Evolutionary conservation across 2,797 vertebrate species (phyloP), one percentile per base, ranked within the genome.

Genomic region (Melanotaenia nigrans): DNA sequence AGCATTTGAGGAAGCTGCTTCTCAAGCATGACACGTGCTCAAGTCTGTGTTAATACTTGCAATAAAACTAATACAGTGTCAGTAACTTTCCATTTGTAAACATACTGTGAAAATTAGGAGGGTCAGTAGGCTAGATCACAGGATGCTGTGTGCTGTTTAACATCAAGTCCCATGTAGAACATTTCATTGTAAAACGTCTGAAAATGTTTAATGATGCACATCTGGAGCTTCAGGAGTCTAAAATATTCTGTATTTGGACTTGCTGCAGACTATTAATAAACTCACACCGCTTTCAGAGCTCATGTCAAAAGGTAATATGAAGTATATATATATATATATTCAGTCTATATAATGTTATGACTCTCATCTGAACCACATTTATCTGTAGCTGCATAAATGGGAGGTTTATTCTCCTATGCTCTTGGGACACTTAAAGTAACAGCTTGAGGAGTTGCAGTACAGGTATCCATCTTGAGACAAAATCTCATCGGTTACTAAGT

Each of bases 121-220:
- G 74, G 61, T 49, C 63, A 66, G 70, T 33, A 11, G 72, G 22
- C 24, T 25, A 28, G 22, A 62, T 73, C 68, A 45, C 28, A 33
- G 53, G 20, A 64, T 24, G 47, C 55, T 80, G 51, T 66, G 54
- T 65, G 70, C 68, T 74, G 82, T 70, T 85, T 65, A 83, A 63
- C 61, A 76, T 77, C 72, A 76, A 69, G 56, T 79, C 66, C 8
- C 53, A 75, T 79, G 66, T 24, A 63, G 58, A 33, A 22, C 38
- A 73, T 77, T 71, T 71, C 55, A 61, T 69, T 87, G 67, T 64
- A 77, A 66, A 82, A 78, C 75, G 69, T 64, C 61, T 77, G 59
- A 75, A 71, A 56, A 51, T 66, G 38, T 74, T 55, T 75, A 76
- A 89, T 65, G 51, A 69, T 56, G 49, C 84, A 82, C 84, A 90